phyloP scores from a whole-genome alignment of 1,140 invertebrate genomes.

The Drosophila virilis region DNA sequence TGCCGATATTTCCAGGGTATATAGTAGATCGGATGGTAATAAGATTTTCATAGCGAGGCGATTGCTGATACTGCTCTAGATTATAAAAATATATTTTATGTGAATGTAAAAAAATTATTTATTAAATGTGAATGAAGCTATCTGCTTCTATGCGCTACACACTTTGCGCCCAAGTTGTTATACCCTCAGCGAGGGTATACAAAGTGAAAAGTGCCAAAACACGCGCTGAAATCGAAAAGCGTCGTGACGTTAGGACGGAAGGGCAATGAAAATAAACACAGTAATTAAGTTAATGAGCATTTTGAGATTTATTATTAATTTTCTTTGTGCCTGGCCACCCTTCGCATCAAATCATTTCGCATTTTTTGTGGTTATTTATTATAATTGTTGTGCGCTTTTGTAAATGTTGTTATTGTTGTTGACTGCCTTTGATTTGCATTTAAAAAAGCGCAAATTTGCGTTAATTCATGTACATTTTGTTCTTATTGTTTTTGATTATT shows the following conservation, averaged over 20 bases:
- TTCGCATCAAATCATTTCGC: slow-evolving; percentile 58
- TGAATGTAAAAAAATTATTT: too few species aligned
- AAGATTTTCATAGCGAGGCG: too few species aligned
- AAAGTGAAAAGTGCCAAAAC: slow-evolving; percentile 39
- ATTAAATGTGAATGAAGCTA: too few species aligned
- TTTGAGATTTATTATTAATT: slow-evolving; percentile 84
- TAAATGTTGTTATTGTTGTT: slow-evolving; percentile 35
- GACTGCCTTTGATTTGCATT: slow-evolving; percentile 64
- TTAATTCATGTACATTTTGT: slow-evolving; percentile 60
- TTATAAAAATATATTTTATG: too few species aligned
- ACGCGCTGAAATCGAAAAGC: slow-evolving; percentile 28
- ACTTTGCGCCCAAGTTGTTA: background rate
- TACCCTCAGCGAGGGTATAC: slow-evolving; percentile 11
- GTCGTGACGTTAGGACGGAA: slow-evolving; percentile 58
- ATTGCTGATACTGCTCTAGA: too few species aligned
- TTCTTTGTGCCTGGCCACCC: slow-evolving; percentile 53
- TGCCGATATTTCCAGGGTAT: too few species aligned
- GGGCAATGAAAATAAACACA: slow-evolving; percentile 83
- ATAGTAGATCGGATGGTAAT: too few species aligned
- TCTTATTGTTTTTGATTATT: slow-evolving; percentile 30
- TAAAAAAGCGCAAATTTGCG: slow-evolving; percentile 66
- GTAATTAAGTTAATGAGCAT: slow-evolving; percentile 84
- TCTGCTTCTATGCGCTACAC: too few species aligned
- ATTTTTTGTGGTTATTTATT: slow-evolving; percentile 69
- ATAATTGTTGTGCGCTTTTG: slow-evolving; percentile 61